Evolutionary conservation across 2,888 invertebrate species (phyloP), one percentile per base, ranked within the genome.

Genomic region (Temnothorax unifasciatus): DNA sequence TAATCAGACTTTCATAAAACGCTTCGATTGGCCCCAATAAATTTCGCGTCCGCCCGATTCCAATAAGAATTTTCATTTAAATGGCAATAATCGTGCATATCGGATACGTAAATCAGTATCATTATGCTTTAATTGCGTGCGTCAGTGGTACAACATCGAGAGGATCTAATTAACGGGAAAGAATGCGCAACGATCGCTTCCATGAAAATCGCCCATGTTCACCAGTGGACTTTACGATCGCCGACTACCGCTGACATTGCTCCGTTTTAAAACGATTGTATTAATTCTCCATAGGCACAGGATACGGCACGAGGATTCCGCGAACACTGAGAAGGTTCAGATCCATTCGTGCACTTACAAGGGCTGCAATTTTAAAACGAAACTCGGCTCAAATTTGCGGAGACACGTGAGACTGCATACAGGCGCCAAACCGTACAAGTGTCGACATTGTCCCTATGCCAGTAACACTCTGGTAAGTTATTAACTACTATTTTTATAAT

Each of bases 361-460:
- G 1, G 95, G 95, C 87, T 99, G 99, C 92, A 93, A 96, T 2
- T 98, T 98, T 94, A 96, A 96, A 87, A 96, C 97, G 21, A 96
- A 96, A 89, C 96, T 96, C 86, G 95, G 96, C 9, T 96, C 97
- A 41, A 97, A 98, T 93, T 95, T 99, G 90, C 97, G 96, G 92
- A 96, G 98, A 69, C 99, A 99, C 94, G 95, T 97, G 93, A 96
- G 97, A 5, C 96, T 97, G 38, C 98, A 99, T 94, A 97, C 97
- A 5, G 98, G 98, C 4, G 96, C 96, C 50, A 98, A 98, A 93
- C 98, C 99, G 0, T 98, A 97, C 95, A 96, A 96, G 76, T 99
- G 99, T 95, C 97, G 97, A 0, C 97, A 98, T 93, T 99, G 99
- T 93, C 92, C 95, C 41, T 97, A 97, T 91, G 96, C 96, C 6